Evolutionary conservation across 2,113 vertebrate species (phyloP).

Genomic region (Xyrauchen texanus): DNA sequence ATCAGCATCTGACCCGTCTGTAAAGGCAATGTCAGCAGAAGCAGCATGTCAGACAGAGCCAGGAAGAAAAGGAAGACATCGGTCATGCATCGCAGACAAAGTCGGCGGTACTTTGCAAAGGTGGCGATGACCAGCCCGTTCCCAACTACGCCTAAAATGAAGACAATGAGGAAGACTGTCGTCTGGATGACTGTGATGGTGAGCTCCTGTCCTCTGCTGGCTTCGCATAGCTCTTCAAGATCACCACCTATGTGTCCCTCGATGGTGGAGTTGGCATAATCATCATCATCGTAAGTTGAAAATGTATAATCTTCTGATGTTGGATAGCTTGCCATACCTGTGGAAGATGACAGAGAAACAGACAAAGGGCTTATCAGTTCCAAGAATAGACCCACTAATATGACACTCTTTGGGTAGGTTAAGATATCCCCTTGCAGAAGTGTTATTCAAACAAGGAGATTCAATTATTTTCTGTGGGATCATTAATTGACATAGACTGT

Average conservation of each 20-base stretch:
- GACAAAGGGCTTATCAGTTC: no score
- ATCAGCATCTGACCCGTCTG: constrained; percentile 59
- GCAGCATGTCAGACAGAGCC: constrained; percentile 85
- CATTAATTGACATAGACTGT: no score
- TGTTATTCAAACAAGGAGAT: no score
- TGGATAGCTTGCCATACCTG: neutral
- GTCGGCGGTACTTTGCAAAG: constrained; percentile 72
- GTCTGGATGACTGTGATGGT: constrained; percentile 78
- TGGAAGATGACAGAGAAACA: neutral
- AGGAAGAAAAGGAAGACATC: constrained; percentile 87
- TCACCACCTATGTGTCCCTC: neutral
- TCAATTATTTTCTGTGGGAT: no score
- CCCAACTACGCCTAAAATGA: constrained; percentile 77
- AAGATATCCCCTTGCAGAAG: no score
- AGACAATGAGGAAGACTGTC: constrained; percentile 74
- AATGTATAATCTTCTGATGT: neutral
- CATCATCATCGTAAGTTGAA: neutral
- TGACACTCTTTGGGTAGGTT: no score
- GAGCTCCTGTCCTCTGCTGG: constrained; percentile 58
- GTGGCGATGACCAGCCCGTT: constrained; percentile 88
- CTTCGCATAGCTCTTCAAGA: constrained; percentile 71
- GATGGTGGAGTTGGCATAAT: neutral
- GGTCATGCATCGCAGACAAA: constrained; percentile 74
- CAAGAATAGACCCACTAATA: no score
- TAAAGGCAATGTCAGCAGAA: constrained; percentile 84